Conservation (phyloP, 2,888 invertebrate genomes). For the Aphelenchoides bicaudatus region DNA sequence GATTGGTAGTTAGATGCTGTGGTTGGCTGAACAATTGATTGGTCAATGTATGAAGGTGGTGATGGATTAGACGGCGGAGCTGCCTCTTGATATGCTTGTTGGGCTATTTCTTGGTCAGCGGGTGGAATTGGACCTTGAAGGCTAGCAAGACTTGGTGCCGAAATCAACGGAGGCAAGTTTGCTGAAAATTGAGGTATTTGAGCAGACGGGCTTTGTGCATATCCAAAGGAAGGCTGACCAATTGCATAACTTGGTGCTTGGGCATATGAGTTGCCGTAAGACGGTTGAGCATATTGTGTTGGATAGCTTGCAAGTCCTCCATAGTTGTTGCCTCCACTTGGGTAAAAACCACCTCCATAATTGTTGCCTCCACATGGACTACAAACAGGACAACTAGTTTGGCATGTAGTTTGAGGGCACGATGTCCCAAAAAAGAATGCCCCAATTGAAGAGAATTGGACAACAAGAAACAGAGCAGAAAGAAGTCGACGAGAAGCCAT, state of each 20-base stretch:
- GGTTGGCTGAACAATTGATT: slow-evolving; percentile 68
- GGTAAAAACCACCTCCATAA: neutral
- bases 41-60: slow-evolving; percentile 75
- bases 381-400: neutral
- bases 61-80: neutral
- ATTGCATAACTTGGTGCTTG: too few relatives aligned
- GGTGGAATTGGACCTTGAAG: neutral
- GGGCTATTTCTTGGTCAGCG: too few relatives aligned
- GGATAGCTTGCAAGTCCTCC: too few relatives aligned
- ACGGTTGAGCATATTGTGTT: too few relatives aligned
- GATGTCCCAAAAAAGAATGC: slow-evolving; percentile 7
- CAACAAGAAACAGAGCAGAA: neutral
- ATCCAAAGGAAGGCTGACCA: too few relatives aligned
- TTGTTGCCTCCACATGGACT: neutral
- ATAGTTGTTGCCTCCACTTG: neutral
- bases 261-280: too few relatives aligned
- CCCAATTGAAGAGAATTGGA: neutral
- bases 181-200: too few relatives aligned
- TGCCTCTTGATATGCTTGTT: neutral
- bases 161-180: too few relatives aligned
- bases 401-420: neutral
- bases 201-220: too few relatives aligned
- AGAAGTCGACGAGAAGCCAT: too few relatives aligned
- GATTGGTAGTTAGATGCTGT: too few relatives aligned
- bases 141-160: too few relatives aligned